Evolutionary conservation across 2,797 vertebrate species (phyloP), one percentile per base, ranked within the genome.

Genomic region (Hydrocynus forskahlii): DNA sequence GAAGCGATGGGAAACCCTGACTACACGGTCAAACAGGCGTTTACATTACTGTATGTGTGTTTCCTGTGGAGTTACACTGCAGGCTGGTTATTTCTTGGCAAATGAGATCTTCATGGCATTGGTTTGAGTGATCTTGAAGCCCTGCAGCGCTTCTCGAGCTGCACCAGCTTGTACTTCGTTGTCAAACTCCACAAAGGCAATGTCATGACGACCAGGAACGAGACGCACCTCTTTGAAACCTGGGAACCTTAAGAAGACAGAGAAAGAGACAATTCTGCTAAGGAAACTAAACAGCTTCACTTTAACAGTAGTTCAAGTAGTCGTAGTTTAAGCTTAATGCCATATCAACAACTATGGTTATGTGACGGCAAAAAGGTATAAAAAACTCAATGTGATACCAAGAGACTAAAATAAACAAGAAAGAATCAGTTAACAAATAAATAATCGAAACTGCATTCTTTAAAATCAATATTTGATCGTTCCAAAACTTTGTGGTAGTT

Each of bases 71-170:
- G 16, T 19, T 64, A 19, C 35, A 43, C 17, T 35, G 7, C 5
- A 0, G 38, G 60, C 4, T 16, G 23, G n/a, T 76, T 94, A 97
- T 88, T 98, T 98, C 92, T 98, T 98, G 62, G 97, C 97, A 16
- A 98, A 98, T 0, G 97, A 98, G 86, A 98, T 98, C 93, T 98
- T 98, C 97, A 98, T 98, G 52, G 97, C 95, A 0, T 98, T 97
- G 17, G 92, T 95, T 89, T 97, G 97, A 0, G 97, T 98, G 89
- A 98, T 98, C 92, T 98, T 98, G 89, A 98, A 98, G 81, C 97
- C 97, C 80, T 98, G 97, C 0, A 98, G 91, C 1, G 97, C 95
- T 0, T 97, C 97, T 0, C 97, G 91, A 10, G 97, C 97, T 0
- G 97, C 97, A 0, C 95, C 96, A 0, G 97, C 96, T 89, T 98